These are phyloP conservation scores for Platycercus adscitus DNA, from an alignment of 2,113 vertebrate species.

Conservation along the genomic window DNA sequence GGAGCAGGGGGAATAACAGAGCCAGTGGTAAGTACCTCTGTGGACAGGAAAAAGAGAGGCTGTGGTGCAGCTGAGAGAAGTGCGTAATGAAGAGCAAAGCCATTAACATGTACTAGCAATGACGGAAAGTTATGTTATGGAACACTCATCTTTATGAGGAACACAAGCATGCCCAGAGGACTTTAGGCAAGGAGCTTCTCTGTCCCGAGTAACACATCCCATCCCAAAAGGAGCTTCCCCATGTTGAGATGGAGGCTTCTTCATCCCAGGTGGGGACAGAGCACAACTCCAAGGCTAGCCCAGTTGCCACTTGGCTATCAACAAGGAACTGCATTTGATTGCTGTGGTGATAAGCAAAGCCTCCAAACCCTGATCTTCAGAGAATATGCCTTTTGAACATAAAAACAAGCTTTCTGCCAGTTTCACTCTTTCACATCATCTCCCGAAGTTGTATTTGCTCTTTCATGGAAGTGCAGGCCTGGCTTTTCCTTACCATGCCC, in stretches of 20 bases:
- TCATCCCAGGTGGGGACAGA: background rate
- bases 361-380: background rate
- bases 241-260: background rate
- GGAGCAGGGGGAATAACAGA: background rate
- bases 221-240: background rate
- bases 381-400: background rate
- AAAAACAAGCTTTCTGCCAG: background rate
- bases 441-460: background rate
- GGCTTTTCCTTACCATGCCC: background rate
- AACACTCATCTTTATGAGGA: background rate
- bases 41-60: background rate
- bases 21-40: too few relatives aligned
- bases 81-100: background rate
- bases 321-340: accelerated
- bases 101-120: too few relatives aligned
- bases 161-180: background rate
- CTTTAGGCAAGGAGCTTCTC: too few relatives aligned
- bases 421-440: background rate
- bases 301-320: background rate
- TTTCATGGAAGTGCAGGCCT: background rate
- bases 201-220: too few relatives aligned
- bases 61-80: too few relatives aligned
- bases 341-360: background rate
- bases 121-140: too few relatives aligned
- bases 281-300: too few relatives aligned